Evolutionary conservation across 2,113 vertebrate genomes (phyloP).

Genomic region (Hydropotes inermis): DNA sequence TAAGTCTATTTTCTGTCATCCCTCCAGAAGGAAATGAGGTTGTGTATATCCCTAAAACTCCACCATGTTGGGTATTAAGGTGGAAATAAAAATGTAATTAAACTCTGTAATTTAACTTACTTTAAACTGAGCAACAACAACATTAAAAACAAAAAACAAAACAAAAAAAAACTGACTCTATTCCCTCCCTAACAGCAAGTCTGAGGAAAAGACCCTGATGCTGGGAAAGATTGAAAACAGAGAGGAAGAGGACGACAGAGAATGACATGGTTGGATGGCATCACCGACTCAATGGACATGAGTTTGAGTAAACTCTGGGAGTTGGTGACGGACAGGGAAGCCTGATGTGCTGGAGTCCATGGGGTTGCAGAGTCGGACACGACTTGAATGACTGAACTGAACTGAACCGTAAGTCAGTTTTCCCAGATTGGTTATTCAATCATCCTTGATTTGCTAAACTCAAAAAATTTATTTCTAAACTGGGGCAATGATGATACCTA

Average conservation of each 20-base stretch:
- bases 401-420: neutral
- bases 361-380: neutral
- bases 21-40: neutral
- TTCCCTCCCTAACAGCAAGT: neutral
- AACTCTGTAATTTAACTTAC: neutral
- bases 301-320: neutral
- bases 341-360: neutral
- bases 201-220: neutral
- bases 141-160: neutral
- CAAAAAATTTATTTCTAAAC: neutral
- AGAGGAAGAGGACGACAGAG: fast-evolving
- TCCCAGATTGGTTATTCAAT: neutral
- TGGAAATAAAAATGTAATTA: neutral
- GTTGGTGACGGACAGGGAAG: neutral
- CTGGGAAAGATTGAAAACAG: neutral
- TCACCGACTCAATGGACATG: neutral
- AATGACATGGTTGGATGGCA: neutral
- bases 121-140: neutral
- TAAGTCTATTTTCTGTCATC: neutral
- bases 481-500: neutral
- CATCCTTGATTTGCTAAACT: neutral
- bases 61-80: neutral
- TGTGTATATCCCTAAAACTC: neutral
- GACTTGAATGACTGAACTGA: neutral
- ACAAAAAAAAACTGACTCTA: neutral